These are phyloP conservation scores for Rhinolophus ferrumequinum DNA, from an alignment of 2,113 vertebrate genomes.

Conservation along the genomic window DNA sequence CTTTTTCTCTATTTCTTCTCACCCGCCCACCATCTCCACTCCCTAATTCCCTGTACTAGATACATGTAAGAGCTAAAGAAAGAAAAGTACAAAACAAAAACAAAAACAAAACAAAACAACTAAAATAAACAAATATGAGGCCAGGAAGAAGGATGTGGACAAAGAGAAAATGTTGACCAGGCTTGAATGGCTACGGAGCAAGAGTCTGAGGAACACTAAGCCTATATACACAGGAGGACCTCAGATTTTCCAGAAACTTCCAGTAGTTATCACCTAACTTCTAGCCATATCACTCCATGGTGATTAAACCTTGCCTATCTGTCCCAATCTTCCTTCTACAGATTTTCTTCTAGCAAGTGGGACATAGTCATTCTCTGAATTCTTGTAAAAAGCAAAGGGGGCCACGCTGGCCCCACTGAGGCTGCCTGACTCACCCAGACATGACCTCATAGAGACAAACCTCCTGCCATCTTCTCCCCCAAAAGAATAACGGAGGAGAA, in stretches of 20 bases:
- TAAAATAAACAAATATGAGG: conserved; percentile 52
- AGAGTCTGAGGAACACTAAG: background rate
- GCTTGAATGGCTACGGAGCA: background rate
- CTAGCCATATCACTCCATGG: background rate
- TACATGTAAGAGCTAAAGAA: conserved; percentile 41
- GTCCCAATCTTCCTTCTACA: background rate
- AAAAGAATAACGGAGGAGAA: conserved; percentile 15
- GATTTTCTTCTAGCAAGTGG: background rate
- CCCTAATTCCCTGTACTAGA: conserved; percentile 57
- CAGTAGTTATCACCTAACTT: background rate
- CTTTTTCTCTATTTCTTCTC: conserved; percentile 70
- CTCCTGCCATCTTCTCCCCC: background rate
- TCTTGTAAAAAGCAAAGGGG: conserved; percentile 14
- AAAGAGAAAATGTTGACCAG: conserved; percentile 51
- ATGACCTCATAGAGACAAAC: conserved; percentile 27
- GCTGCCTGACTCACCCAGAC: background rate
- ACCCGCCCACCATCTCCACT: conserved; percentile 52
- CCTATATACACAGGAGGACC: background rate
- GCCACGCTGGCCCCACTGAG: background rate
- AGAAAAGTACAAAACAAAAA: conserved; percentile 14
- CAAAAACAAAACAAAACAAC: background rate
- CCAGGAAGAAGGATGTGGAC: conserved; percentile 67
- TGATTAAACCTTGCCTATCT: background rate
- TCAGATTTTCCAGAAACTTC: conserved; percentile 36
- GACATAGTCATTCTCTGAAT: conserved; percentile 30